A percentile compares a stretch with the other conserved stretches of the same genome.
Conservation (phyloP, 2,797 vertebrate species). For the Enteromius radiatus region DNA sequence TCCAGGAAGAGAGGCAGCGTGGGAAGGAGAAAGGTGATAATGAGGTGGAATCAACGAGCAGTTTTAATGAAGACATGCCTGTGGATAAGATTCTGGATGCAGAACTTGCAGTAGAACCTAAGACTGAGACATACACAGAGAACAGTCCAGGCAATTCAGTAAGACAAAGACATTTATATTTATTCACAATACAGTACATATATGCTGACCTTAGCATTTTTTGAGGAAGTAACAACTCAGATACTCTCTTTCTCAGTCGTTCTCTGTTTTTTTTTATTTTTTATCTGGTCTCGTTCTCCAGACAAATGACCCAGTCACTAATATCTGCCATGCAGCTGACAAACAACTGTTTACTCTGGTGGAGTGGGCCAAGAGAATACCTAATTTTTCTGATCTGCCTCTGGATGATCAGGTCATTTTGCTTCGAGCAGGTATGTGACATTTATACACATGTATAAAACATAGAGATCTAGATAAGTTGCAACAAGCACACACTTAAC, state of each 20-base stretch:
- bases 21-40: constrained; percentile 89
- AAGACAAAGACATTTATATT: constrained; percentile 54
- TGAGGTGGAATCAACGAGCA: constrained; percentile 85
- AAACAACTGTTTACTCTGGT: constrained; percentile 89
- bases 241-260: not conserved
- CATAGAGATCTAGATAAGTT: not conserved
- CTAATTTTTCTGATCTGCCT: constrained; percentile 86
- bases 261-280: not conserved
- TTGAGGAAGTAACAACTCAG: not conserved
- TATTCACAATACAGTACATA: not conserved
- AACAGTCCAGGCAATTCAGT: constrained; percentile 86
- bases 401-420: constrained; percentile 97
- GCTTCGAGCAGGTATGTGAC: constrained; percentile 88
- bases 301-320: constrained; percentile 96
- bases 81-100: constrained; percentile 97
- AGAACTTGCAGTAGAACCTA: constrained; percentile 93
- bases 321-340: constrained; percentile 93
- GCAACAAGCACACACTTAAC: not conserved
- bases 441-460: not conserved
- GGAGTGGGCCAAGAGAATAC: constrained; percentile 89
- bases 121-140: constrained; percentile 87
- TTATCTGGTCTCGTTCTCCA: constrained; percentile 61
- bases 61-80: constrained; percentile 91
- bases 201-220: not conserved
- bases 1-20: constrained; percentile 95